Evolutionary conservation across 37 sponge, comb jelly and placozoan genomes (phyloP).

Genomic region (Petrosia ficiformis): DNA sequence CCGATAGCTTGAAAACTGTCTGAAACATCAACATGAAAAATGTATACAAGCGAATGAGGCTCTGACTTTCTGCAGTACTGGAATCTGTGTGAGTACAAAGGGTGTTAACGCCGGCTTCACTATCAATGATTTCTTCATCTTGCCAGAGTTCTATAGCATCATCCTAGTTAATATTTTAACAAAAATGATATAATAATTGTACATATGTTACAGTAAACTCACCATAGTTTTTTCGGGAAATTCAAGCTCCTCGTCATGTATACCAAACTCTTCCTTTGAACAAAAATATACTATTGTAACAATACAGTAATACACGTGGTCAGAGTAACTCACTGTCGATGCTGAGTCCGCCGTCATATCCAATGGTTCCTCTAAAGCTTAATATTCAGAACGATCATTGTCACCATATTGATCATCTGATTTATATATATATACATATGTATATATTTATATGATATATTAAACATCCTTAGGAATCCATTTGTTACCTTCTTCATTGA

Average conservation of each 20-base stretch:
- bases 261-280: background rate
- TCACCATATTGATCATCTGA: too few relatives aligned
- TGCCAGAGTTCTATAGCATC: background rate
- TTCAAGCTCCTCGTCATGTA: background rate
- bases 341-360: too few relatives aligned
- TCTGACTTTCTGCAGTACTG: background rate
- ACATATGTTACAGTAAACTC: too few relatives aligned
- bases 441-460: too few relatives aligned
- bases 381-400: too few relatives aligned
- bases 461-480: too few relatives aligned
- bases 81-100: background rate
- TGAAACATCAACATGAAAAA: constrained; percentile 5
- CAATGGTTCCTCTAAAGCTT: too few relatives aligned
- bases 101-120: background rate
- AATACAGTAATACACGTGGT: too few relatives aligned
- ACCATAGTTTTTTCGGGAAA: background rate
- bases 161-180: background rate
- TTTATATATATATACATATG: too few relatives aligned
- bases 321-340: too few relatives aligned
- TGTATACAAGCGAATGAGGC: background rate
- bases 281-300: too few relatives aligned
- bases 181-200: background rate
- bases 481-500: too few relatives aligned
- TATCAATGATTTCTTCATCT: background rate
- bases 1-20: background rate